phyloP scores from a whole-genome alignment of 2,113 vertebrate genomes.

The Garra rufa region DNA sequence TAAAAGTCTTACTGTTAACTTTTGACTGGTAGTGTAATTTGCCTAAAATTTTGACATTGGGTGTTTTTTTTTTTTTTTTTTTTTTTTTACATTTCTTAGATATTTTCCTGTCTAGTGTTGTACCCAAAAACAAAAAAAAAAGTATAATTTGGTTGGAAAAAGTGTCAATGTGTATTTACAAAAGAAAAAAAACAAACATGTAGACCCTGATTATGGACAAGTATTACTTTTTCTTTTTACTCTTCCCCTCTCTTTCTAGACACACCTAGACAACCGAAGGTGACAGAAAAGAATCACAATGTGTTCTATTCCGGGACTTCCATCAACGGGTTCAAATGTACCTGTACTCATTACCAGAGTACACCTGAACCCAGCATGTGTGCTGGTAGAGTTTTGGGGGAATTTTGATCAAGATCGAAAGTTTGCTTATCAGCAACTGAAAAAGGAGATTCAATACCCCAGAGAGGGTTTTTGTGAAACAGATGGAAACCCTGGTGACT shows the following conservation, averaged over 20 bases:
- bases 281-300: constrained; percentile 69
- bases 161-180: too few relatives aligned
- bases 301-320: constrained; percentile 67
- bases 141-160: neutral
- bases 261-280: too few relatives aligned
- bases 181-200: too few relatives aligned
- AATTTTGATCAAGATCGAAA: constrained; percentile 73
- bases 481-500: constrained; percentile 72
- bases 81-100: too few relatives aligned
- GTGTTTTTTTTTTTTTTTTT: too few relatives aligned
- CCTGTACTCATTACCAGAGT: constrained; percentile 78
- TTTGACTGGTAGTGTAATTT: neutral
- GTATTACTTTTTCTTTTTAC: too few relatives aligned
- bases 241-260: constrained; percentile 39
- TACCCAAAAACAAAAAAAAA: too few relatives aligned
- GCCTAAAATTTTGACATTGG: neutral
- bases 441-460: constrained; percentile 76
- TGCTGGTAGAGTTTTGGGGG: constrained; percentile 84
- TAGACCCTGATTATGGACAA: neutral
- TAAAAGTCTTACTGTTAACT: too few relatives aligned
- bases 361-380: constrained; percentile 75
- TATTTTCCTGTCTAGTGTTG: too few relatives aligned
- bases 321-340: constrained; percentile 72
- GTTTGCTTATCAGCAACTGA: constrained; percentile 72
- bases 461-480: constrained; percentile 65